Conservation (phyloP, 1,140 invertebrate genomes). For the Drosophila elegans region DNA sequence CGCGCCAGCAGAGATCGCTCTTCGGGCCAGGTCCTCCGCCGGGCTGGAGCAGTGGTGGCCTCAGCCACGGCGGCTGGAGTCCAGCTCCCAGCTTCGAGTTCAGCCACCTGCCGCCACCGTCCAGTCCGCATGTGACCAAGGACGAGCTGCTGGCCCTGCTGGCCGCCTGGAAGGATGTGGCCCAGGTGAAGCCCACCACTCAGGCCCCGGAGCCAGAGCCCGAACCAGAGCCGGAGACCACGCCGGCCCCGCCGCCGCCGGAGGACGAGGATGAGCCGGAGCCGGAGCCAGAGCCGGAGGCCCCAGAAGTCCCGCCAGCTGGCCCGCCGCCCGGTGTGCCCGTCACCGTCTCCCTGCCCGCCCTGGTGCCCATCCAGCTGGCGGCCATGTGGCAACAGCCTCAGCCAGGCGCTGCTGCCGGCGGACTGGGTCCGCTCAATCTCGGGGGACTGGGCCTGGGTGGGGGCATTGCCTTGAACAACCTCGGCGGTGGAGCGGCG, state of each 20-base stretch:
- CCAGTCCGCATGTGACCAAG: conserved; percentile 65
- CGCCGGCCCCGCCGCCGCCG: conserved; percentile 52
- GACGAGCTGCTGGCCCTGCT: conserved; percentile 70
- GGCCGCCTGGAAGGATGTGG: conserved; percentile 69
- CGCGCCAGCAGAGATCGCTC: conserved; percentile 32
- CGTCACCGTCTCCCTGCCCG: conserved; percentile 75
- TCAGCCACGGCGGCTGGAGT: conserved; percentile 21
- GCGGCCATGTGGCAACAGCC: conserved; percentile 78
- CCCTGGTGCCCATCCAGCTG: conserved; percentile 81
- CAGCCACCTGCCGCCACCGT: conserved; percentile 34
- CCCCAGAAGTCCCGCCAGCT: conserved; percentile 40
- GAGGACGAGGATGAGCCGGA: conserved; percentile 49
- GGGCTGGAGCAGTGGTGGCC: conserved; percentile 27
- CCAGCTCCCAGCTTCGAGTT: conserved; percentile 34
- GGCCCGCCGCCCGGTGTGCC: conserved; percentile 71
- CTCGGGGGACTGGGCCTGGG: conserved; percentile 48
- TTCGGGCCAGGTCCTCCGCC: conserved; percentile 27
- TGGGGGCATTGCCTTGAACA: conserved; percentile 14
- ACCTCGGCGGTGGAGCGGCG: conserved; percentile 13
- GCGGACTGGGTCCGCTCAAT: conserved; percentile 35
- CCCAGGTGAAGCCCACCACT: conserved; percentile 33
- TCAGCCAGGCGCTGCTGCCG: conserved; percentile 42
- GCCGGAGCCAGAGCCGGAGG: conserved; percentile 42
- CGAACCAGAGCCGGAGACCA: conserved; percentile 53
- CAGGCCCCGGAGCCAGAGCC: conserved; percentile 58